phyloP scores from a whole-genome alignment of 2,797 vertebrate genomes.

The Synanceia verrucosa region DNA sequence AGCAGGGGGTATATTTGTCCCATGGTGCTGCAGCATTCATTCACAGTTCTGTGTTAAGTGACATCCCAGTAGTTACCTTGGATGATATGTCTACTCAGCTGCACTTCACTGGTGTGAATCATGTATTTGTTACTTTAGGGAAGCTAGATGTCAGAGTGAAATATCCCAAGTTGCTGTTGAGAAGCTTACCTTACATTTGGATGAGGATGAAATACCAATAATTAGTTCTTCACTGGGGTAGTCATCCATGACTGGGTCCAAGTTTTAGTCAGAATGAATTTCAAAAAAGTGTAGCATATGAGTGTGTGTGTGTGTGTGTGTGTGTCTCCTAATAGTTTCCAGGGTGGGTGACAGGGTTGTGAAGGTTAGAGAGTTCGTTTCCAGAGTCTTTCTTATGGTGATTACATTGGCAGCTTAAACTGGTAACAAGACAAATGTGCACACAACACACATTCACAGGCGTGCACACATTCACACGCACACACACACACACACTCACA shows the following conservation, averaged over 20 bases:
- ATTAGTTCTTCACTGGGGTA: not conserved
- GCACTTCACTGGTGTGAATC: not conserved
- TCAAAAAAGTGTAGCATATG: not conserved
- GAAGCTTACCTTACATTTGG: not conserved
- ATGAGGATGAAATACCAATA: not conserved
- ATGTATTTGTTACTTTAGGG: not conserved
- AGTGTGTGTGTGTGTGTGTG: not conserved
- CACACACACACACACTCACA: slow-evolving; percentile 8
- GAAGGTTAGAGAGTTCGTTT: slow-evolving; percentile 75
- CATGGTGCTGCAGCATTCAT: not conserved
- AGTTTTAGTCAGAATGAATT: not conserved
- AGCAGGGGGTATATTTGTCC: not conserved
- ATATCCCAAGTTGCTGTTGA: not conserved
- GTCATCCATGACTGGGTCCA: not conserved
- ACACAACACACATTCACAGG: not conserved
- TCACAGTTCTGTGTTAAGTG: not conserved
- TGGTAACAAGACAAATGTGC: slow-evolving; percentile 59
- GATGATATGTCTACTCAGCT: not conserved
- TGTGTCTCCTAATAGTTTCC: slow-evolving; percentile 32
- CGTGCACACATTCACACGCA: not conserved
- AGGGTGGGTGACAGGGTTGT: slow-evolving; percentile 50
- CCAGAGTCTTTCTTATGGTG: slow-evolving; percentile 78
- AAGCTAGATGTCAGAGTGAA: not conserved
- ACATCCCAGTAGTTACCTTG: not conserved
- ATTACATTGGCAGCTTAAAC: slow-evolving; percentile 74